Percentiles rank a stretch among this genome's conserved stretches.
Conservation (phyloP, 2,113 vertebrate species). For the Apistogramma diplotaenia region DNA sequence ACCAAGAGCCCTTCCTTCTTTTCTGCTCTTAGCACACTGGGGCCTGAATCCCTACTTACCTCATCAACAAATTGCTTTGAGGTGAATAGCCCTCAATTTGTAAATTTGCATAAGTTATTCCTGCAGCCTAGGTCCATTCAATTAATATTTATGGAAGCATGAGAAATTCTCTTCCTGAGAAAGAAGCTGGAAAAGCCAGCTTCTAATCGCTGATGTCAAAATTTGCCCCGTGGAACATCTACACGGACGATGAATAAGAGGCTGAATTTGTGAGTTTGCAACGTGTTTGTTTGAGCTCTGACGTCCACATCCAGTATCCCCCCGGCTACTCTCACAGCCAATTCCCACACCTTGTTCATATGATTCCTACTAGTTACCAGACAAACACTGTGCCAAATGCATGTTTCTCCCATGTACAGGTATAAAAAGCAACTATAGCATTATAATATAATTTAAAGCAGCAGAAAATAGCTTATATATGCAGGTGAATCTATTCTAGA, state of each 20-base stretch:
- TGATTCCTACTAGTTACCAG: background rate
- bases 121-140: constrained; percentile 41
- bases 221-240: constrained; percentile 30
- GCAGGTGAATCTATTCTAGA: constrained; percentile 36
- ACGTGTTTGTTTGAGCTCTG: constrained; percentile 31
- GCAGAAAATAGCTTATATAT: constrained; percentile 19
- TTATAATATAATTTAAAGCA: background rate
- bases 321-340: constrained; percentile 6
- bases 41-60: constrained; percentile 58
- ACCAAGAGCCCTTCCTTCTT: constrained; percentile 10
- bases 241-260: background rate
- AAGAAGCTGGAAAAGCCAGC: constrained; percentile 23
- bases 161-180: constrained; percentile 29
- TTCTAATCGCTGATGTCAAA: constrained; percentile 47
- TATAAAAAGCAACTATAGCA: background rate
- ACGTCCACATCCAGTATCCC: constrained; percentile 25
- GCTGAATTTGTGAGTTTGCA: constrained; percentile 32
- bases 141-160: constrained; percentile 65
- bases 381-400: background rate
- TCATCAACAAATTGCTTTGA: constrained; percentile 71
- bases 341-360: background rate
- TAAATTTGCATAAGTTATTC: constrained; percentile 70
- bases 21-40: constrained; percentile 14
- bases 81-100: constrained; percentile 68
- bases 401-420: background rate